Conservation (phyloP, 2,113 vertebrate genomes). For the Sander lucioperca region DNA sequence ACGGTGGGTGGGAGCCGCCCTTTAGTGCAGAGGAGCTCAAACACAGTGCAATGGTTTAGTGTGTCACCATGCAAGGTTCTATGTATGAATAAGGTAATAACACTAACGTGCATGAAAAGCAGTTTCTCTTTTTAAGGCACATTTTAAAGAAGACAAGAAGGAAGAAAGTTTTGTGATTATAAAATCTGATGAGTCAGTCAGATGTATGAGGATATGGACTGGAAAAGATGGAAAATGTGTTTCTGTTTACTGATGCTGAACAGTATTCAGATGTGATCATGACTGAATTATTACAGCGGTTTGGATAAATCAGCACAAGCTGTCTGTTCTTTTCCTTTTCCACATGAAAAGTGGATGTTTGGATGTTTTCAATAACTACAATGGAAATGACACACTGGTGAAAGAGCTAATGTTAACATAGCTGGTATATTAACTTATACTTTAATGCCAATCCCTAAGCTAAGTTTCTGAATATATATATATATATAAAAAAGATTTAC, state of each 20-base stretch:
- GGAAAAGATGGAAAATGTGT: conserved; percentile 30
- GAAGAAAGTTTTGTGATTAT: not conserved
- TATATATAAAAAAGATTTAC: conserved; percentile 58
- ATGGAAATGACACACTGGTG: not conserved
- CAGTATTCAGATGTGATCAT: conserved; percentile 27
- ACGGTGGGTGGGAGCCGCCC: not conserved
- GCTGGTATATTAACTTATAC: not conserved
- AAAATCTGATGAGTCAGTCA: conserved; percentile 17
- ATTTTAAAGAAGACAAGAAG: not conserved
- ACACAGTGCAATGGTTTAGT: conserved; percentile 5
- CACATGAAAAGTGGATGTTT: not conserved
- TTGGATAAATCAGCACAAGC: conserved; percentile 34
- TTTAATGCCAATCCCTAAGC: not conserved
- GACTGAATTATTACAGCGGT: not conserved
- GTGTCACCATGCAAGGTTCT: not conserved
- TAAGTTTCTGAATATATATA: not conserved
- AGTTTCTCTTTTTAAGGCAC: not conserved
- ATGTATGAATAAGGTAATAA: not conserved
- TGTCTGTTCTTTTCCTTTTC: conserved; percentile 21
- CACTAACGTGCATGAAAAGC: not conserved
- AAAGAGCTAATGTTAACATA: not conserved
- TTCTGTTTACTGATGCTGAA: conserved; percentile 33
- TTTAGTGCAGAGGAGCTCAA: not conserved
- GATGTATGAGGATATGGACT: not conserved
- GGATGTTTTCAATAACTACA: conserved; percentile 29